A percentile compares a stretch with the other conserved stretches of the same genome.
Evolutionary conservation across 2,113 vertebrate species (phyloP).

Genomic region (Dolichallabes microphthalmus): DNA sequence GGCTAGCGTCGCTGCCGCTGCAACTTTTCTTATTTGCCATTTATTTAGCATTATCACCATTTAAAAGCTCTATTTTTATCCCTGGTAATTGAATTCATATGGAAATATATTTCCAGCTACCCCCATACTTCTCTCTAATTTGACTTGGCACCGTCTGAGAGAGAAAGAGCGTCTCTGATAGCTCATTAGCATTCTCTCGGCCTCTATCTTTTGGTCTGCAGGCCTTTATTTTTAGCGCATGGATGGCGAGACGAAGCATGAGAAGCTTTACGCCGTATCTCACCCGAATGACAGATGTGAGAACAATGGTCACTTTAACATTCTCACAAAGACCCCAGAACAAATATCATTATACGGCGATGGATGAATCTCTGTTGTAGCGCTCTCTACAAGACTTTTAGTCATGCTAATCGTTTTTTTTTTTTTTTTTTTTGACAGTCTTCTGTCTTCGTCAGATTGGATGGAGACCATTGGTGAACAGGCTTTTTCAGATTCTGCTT

Average conservation of each 20-base stretch:
- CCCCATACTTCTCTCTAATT: slow-evolving; percentile 9
- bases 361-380: background rate
- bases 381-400: background rate
- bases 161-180: slow-evolving; percentile 6
- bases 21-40: slow-evolving; percentile 55
- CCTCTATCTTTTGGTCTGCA: slow-evolving; percentile 20
- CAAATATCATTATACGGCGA: background rate
- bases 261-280: slow-evolving; percentile 17
- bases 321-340: slow-evolving; percentile 46
- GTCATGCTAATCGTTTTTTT: too few species aligned
- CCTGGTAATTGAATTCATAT: slow-evolving; percentile 40
- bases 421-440: background rate
- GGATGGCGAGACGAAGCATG: background rate
- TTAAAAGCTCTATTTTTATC: slow-evolving; percentile 56
- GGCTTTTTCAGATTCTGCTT: background rate
- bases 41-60: slow-evolving; percentile 68
- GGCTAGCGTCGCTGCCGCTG: slow-evolving; percentile 36
- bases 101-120: slow-evolving; percentile 37
- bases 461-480: background rate
- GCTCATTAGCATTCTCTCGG: slow-evolving; percentile 47
- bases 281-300: slow-evolving; percentile 47
- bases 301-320: slow-evolving; percentile 55
- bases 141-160: slow-evolving; percentile 15
- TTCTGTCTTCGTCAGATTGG: too few species aligned
- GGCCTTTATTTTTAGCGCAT: slow-evolving; percentile 21